Evolutionary conservation across 1,140 invertebrate species (phyloP), one percentile per base, ranked within the genome.

Genomic region (Drosophila mauritiana): DNA sequence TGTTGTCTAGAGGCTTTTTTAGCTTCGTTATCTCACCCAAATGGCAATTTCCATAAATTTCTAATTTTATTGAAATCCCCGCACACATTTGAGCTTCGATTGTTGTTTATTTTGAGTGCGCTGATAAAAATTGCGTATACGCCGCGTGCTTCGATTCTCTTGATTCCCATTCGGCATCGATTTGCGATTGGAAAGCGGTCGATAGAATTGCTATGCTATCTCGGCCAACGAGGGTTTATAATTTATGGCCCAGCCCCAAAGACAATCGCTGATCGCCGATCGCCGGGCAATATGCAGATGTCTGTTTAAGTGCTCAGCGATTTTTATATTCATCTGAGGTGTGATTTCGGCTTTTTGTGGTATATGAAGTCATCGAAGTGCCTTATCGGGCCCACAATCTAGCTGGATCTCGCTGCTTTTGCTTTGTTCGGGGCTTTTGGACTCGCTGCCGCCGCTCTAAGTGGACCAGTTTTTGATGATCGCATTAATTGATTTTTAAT

Each of bases 1-100:
- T 75, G 52, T 74, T 72, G 52, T 72, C 51, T 36, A 46, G 43
- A 48, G 36, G 51, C 17, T 22, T 72, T 62, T 62, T 64, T 48
- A 31, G 17, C 12, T 39, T 75, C 74, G 58, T 88, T 88, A 88
- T 88, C 83, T 76, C 43, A 48, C 39, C 76, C 77, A 59, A 80
- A 76, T 73, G 63, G 51, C 77, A 68, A 89, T 88, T 88, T 89
- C 80, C 84, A 88, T 88, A 88, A 88, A 88, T 88, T 89, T 88
- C 83, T 88, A 88, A 88, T 88, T 88, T 88, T 83, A 89, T 88
- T 89, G 76, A 88, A 89, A 82, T 82, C 62, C 73, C 73, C 75
- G 70, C 43, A 48, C 43, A 54, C 52, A 40, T 56, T 31, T 54
- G 31, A 67, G 39, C 64, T 48, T 51, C 57, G 55, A 55, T 53